Conservation (phyloP, 2,113 vertebrate species). For the Perca schrenkii region DNA sequence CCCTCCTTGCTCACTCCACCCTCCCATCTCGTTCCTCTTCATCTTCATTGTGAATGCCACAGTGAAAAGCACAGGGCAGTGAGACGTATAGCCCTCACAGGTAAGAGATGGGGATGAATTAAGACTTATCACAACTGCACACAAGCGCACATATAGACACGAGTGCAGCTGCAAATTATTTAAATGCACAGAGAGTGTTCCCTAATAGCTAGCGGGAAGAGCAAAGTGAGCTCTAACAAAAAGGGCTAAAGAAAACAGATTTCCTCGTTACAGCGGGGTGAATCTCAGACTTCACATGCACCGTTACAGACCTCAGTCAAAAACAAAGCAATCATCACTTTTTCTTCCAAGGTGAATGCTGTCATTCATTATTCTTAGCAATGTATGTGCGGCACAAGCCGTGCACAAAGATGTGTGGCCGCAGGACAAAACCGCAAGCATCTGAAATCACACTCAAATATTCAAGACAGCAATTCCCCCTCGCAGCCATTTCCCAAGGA, state of each 20-base stretch:
- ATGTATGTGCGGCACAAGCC: slow-evolving; percentile 11
- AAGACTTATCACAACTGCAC: slow-evolving; percentile 37
- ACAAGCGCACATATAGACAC: slow-evolving; percentile 23
- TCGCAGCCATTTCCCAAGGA: slow-evolving; percentile 40
- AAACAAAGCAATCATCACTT: slow-evolving; percentile 29
- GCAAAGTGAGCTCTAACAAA: slow-evolving; percentile 24
- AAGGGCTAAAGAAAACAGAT: slow-evolving; percentile 52
- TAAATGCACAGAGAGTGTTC: slow-evolving; percentile 42
- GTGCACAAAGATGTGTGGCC: slow-evolving; percentile 6
- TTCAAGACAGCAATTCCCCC: slow-evolving; percentile 50
- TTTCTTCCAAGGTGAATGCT: slow-evolving; percentile 31
- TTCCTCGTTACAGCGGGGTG: slow-evolving; percentile 33
- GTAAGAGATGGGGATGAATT: slow-evolving; percentile 48
- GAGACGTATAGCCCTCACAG: slow-evolving; percentile 51
- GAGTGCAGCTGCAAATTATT: slow-evolving; percentile 52
- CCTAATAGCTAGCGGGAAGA: slow-evolving; percentile 42
- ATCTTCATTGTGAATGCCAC: slow-evolving; percentile 76
- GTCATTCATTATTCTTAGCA: slow-evolving; percentile 46
- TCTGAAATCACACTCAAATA: slow-evolving; percentile 44
- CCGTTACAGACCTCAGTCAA: slow-evolving; percentile 34
- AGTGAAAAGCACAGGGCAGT: slow-evolving; percentile 52
- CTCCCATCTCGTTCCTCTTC: slow-evolving; percentile 63
- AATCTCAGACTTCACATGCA: slow-evolving; percentile 32
- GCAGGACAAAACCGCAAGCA: slow-evolving; percentile 33
- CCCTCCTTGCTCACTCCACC: slow-evolving; percentile 53